Evolutionary conservation across 2,797 vertebrate genomes (phyloP).

Genomic region (Myotis vivesi): DNA sequence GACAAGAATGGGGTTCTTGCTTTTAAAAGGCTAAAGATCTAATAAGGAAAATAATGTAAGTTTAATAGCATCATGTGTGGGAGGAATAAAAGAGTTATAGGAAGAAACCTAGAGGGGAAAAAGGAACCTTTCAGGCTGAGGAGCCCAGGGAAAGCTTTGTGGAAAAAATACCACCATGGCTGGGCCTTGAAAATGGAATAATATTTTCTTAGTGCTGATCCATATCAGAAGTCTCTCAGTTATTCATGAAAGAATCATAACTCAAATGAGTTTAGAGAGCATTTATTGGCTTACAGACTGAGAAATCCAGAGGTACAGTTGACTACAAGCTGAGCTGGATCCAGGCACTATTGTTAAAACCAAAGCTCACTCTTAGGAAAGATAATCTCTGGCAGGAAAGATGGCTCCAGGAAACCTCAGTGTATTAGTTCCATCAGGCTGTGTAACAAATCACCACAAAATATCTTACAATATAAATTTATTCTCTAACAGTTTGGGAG

Average conservation of each 20-base stretch:
- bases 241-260: not conserved
- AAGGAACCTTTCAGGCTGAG: not conserved
- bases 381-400: not conserved
- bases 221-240: not conserved
- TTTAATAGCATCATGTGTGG: not conserved
- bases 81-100: not conserved
- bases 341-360: not conserved
- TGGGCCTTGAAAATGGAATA: not conserved
- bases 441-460: not conserved
- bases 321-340: not conserved
- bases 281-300: not conserved
- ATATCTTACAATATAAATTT: not conserved
- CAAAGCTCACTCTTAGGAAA: not conserved
- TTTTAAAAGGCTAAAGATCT: constrained; percentile 57
- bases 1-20: not conserved
- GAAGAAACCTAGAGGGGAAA: not conserved
- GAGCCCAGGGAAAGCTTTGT: not conserved
- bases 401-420: not conserved
- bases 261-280: not conserved
- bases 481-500: not conserved
- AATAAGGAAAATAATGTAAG: not conserved
- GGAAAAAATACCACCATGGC: not conserved
- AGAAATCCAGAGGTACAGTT: not conserved
- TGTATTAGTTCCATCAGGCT: not conserved
- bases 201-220: not conserved